These are phyloP conservation scores for Odontocerum albicorne DNA, from an alignment of 2,888 invertebrate genomes.

Conservation along the genomic window DNA sequence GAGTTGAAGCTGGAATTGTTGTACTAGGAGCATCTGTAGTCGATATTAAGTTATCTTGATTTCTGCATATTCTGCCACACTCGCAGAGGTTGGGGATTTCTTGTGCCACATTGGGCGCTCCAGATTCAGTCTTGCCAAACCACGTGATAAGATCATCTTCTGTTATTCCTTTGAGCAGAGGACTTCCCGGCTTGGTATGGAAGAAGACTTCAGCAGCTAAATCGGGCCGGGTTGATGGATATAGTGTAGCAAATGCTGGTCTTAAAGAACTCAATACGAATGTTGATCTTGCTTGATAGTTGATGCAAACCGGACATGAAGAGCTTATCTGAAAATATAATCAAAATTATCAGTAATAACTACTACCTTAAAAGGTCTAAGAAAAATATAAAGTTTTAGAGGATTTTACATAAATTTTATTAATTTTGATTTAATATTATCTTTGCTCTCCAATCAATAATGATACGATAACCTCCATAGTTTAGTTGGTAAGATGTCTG, in stretches of 20 bases:
- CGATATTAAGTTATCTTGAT: slow-evolving; percentile 39
- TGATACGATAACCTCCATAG: too few relatives aligned
- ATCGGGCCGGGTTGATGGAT: slow-evolving; percentile 63
- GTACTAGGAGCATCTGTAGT: neutral
- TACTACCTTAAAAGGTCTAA: neutral
- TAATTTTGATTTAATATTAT: too few relatives aligned
- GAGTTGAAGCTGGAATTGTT: neutral
- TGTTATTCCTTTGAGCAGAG: slow-evolving; percentile 61
- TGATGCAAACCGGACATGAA: slow-evolving; percentile 63
- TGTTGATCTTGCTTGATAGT: slow-evolving; percentile 60
- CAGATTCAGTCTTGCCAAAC: slow-evolving; percentile 63
- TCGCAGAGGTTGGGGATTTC: slow-evolving; percentile 54
- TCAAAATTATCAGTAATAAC: too few relatives aligned
- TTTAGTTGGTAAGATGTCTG: too few relatives aligned
- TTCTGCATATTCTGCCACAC: slow-evolving; percentile 55
- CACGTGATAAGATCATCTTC: slow-evolving; percentile 68
- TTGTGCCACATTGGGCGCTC: slow-evolving; percentile 50
- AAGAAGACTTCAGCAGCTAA: slow-evolving; percentile 66
- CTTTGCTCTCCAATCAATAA: too few relatives aligned
- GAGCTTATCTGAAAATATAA: slow-evolving; percentile 55
- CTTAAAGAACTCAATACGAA: slow-evolving; percentile 63
- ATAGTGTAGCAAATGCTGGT: slow-evolving; percentile 65
- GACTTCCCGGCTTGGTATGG: slow-evolving; percentile 62
- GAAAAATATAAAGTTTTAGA: neutral
- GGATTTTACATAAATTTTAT: too few relatives aligned